A percentile compares a stretch with the other conserved stretches of the same genome.
phyloP scores from a whole-genome alignment of 2,888 invertebrate species.

The Cephus pygmeus region DNA sequence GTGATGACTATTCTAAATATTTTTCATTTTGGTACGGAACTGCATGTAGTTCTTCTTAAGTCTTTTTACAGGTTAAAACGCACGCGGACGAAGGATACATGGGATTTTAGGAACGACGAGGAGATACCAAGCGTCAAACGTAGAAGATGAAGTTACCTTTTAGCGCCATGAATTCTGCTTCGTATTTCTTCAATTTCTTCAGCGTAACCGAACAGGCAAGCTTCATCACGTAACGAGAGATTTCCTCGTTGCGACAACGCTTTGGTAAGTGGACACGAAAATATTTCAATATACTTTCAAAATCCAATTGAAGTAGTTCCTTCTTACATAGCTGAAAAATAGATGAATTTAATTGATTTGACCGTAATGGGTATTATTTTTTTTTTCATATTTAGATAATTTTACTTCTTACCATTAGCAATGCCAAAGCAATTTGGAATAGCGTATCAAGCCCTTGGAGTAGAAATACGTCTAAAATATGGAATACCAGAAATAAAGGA shows the following conservation, averaged over 20 bases:
- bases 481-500: constrained; percentile 96
- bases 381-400: not conserved
- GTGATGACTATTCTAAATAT: not conserved
- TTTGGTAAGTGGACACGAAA: constrained; percentile 97
- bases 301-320: constrained; percentile 92
- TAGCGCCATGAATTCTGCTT: constrained; percentile 85
- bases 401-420: constrained; percentile 78
- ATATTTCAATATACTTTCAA: constrained; percentile 97
- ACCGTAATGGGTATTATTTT: not conserved
- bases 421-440: constrained; percentile 95
- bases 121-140: constrained; percentile 43
- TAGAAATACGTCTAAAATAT: constrained; percentile 96
- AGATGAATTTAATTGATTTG: constrained; percentile 7
- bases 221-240: constrained; percentile 89
- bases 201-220: constrained; percentile 92
- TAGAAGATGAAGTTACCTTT: constrained; percentile 73
- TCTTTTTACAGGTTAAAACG: not conserved
- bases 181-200: constrained; percentile 94
- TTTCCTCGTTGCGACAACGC: constrained; percentile 91
- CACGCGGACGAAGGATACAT: not conserved
- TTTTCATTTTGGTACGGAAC: not conserved
- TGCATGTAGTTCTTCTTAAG: not conserved
- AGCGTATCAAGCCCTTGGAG: constrained; percentile 94
- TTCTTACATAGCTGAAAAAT: constrained; percentile 78
- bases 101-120: not conserved